A percentile compares a stretch with the other conserved stretches of the same genome.
phyloP scores from a whole-genome alignment of 2,888 invertebrate species.

The Scaeva pyrastri region DNA sequence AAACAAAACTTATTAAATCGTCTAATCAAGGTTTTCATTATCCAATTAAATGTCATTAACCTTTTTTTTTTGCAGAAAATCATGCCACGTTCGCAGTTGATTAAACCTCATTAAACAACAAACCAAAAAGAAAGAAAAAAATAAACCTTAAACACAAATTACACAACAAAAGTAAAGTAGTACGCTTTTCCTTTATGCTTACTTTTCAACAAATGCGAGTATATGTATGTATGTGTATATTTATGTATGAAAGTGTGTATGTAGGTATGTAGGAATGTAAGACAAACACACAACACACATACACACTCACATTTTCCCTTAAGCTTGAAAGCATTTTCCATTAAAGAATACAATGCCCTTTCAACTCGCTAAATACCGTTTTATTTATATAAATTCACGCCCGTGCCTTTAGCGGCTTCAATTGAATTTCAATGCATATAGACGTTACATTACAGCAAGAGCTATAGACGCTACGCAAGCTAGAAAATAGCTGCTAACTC shows the following conservation, averaged over 20 bases:
- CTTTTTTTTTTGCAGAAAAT: slow-evolving; percentile 15
- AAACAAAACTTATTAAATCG: neutral
- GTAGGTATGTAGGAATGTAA: neutral
- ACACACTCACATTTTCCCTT: slow-evolving; percentile 48
- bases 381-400: slow-evolving; percentile 62
- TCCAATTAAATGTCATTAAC: slow-evolving; percentile 6
- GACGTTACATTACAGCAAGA: too few species aligned
- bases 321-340: slow-evolving; percentile 33
- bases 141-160: slow-evolving; percentile 12
- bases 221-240: too few species aligned
- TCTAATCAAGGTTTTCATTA: neutral
- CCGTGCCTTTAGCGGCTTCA: slow-evolving; percentile 51
- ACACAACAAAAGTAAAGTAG: slow-evolving; percentile 1
- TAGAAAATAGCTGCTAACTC: slow-evolving; percentile 29
- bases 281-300: neutral
- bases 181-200: neutral
- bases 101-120: slow-evolving; percentile 6
- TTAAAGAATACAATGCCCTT: slow-evolving; percentile 32
- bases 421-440: slow-evolving; percentile 57
- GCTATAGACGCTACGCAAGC: too few species aligned
- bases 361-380: slow-evolving; percentile 41
- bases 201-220: neutral
- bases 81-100: neutral
- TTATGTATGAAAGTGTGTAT: too few species aligned
- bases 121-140: too few species aligned